Evolutionary conservation across 2,888 invertebrate species (phyloP), one percentile per base, ranked within the genome.

Genomic region (Nipponacmea schrenckii): DNA sequence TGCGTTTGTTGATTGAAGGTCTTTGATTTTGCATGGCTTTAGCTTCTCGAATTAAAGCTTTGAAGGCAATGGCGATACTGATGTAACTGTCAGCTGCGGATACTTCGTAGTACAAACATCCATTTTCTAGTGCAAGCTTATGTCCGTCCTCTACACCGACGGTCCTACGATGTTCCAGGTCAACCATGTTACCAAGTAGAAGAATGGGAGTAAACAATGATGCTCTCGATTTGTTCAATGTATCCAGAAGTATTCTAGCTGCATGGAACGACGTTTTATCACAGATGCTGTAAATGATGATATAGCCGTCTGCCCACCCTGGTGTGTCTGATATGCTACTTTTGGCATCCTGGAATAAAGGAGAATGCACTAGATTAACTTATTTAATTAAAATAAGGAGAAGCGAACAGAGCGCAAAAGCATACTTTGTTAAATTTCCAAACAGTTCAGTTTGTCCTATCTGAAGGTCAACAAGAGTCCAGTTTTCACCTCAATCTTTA

Each of bases 231-330:
- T 77, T 79, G 64, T 70, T 75, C 7, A 83, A 71, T 2, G 73
- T 64, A 14, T 80, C 74, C 4, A 84, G 68, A 17, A 81, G 70
- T n/a, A 64, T 63, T 39, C 73, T 74, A 7, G 83, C 82, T 10
- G 66, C 65, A 93, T 80, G 93, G 88, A 94, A 95, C 80, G 94
- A 94, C 70, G 92, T 91, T 77, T 93, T 91, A 85, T 94, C 94
- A 85, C 93, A 93, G 64, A 95, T 94, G 64, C 94, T 94, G 90
- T 94, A 94, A 67, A 95, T 94, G 77, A 94, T 92, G 45, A 94
- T 93, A 87, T 94, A 94, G 0, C 94, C 94, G 84, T 94, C 94
- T 44, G 94, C 94, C 94, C 94, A 94, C 26, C 14, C 56, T 39
- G 31, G 66, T 15, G 48, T 70, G 15, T 72, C 69, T 10, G 71